Conservation (phyloP, 2,797 vertebrate species). For the Petrocephalus schoutedeni region DNA sequence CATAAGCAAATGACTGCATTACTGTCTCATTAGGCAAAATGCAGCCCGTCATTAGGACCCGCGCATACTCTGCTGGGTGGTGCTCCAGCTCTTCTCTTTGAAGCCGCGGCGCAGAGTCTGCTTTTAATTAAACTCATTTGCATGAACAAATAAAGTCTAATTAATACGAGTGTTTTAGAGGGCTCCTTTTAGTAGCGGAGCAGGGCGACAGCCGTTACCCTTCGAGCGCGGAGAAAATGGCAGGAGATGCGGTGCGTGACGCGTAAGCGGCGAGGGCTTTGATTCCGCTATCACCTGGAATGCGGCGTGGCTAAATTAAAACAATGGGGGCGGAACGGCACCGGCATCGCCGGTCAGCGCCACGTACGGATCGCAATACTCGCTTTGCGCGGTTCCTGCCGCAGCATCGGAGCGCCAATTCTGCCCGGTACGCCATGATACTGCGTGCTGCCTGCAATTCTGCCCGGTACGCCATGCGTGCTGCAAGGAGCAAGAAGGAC, state of each 20-base stretch:
- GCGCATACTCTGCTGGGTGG: conserved; percentile 69
- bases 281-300: background rate
- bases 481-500: too few species aligned
- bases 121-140: conserved; percentile 72
- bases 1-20: conserved; percentile 75
- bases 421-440: background rate
- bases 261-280: background rate
- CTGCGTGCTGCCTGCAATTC: background rate
- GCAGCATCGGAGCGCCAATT: background rate
- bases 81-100: conserved; percentile 57
- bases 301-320: background rate
- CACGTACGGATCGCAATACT: background rate
- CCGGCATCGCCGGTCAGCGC: background rate
- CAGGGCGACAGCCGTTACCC: conserved; percentile 23
- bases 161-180: conserved; percentile 61
- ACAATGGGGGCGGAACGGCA: background rate
- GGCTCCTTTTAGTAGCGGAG: conserved; percentile 50
- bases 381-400: background rate
- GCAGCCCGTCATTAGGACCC: conserved; percentile 66
- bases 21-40: conserved; percentile 68
- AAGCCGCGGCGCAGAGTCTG: conserved; percentile 61
- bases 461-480: background rate
- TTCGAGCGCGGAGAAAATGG: conserved; percentile 18
- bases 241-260: conserved; percentile 18
- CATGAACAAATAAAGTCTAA: conserved; percentile 73